Percentiles rank a stretch among this genome's conserved stretches.
phyloP scores from a whole-genome alignment of 2,888 invertebrate genomes.

The Hirtodrosophila cameraria region DNA sequence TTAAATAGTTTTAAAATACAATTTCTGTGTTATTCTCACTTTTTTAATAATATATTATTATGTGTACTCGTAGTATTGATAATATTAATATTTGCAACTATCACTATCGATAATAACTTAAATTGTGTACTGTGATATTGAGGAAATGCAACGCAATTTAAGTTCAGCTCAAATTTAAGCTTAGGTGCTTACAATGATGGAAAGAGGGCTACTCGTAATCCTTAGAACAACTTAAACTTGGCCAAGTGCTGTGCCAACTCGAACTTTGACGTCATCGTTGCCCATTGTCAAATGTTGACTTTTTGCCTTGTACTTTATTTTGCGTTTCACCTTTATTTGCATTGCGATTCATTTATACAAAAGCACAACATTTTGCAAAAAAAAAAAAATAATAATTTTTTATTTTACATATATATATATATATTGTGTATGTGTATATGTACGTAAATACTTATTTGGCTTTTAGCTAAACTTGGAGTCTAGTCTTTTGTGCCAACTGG shows the following conservation, averaged over 20 bases:
- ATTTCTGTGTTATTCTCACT: no score
- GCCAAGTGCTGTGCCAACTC: conserved; percentile 40
- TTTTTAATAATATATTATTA: no score
- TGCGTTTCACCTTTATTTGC: conserved; percentile 68
- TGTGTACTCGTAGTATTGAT: no score
- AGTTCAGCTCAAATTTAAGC: no score
- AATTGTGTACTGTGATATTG: no score
- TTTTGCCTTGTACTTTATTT: conserved; percentile 22
- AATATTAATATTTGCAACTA: no score
- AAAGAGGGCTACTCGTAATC: no score
- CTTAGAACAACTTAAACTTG: conserved; percentile 23
- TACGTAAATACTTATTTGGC: conserved; percentile 62
- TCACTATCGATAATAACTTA: no score
- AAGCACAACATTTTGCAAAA: conserved; percentile 61
- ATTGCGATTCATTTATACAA: conserved; percentile 66
- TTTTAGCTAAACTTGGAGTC: conserved; percentile 74
- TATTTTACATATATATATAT: background rate
- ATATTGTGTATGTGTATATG: background rate
- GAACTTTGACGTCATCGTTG: conserved; percentile 54
- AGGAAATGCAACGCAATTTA: no score
- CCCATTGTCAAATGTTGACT: conserved; percentile 45
- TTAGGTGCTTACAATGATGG: background rate
- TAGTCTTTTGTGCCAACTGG: conserved; percentile 69
- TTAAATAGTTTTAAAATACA: no score
- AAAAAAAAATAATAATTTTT: no score